A percentile compares a stretch with the other conserved stretches of the same genome.
Evolutionary conservation across 2,888 invertebrate species (phyloP).

Genomic region (Epistrophe eligans): DNA sequence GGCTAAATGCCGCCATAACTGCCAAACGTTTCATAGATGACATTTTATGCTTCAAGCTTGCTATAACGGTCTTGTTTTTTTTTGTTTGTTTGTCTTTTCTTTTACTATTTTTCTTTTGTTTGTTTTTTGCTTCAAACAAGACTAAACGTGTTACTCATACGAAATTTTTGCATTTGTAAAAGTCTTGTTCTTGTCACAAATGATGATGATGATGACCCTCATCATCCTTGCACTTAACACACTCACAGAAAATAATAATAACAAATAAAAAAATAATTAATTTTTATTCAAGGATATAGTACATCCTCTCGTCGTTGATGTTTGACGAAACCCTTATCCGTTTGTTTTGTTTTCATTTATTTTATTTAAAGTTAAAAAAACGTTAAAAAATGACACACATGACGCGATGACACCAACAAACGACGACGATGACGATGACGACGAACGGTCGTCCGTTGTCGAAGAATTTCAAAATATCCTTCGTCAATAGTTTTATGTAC

Average conservation of each 20-base stretch:
- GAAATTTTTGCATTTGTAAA: conserved; percentile 34
- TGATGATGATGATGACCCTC: conserved; percentile 24
- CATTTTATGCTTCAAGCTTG: conserved; percentile 83
- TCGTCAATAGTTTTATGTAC: conserved; percentile 35
- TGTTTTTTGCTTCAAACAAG: background rate
- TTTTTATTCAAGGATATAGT: conserved; percentile 69
- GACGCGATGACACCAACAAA: conserved; percentile 12
- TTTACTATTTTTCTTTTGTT: background rate
- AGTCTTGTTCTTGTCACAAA: conserved; percentile 44
- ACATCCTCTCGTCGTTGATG: conserved; percentile 39
- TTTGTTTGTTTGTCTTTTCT: background rate
- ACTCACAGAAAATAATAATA: conserved; percentile 28
- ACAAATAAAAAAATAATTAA: conserved; percentile 55
- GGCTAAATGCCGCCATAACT: conserved; percentile 82
- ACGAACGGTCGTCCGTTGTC: conserved; percentile 82
- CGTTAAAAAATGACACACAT: conserved; percentile 34
- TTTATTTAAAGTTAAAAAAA: conserved; percentile 4
- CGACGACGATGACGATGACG: background rate
- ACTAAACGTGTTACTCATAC: conserved; percentile 21
- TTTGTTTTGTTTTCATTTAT: conserved; percentile 3
- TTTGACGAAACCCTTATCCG: conserved; percentile 62
- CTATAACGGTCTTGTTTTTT: background rate
- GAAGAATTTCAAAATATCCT: conserved; percentile 78
- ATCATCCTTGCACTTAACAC: conserved; percentile 59
- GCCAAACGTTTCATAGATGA: conserved; percentile 88